These are phyloP conservation scores for Darwinula stevensoni DNA, from an alignment of 2,888 invertebrate genomes.

Conservation along the genomic window DNA sequence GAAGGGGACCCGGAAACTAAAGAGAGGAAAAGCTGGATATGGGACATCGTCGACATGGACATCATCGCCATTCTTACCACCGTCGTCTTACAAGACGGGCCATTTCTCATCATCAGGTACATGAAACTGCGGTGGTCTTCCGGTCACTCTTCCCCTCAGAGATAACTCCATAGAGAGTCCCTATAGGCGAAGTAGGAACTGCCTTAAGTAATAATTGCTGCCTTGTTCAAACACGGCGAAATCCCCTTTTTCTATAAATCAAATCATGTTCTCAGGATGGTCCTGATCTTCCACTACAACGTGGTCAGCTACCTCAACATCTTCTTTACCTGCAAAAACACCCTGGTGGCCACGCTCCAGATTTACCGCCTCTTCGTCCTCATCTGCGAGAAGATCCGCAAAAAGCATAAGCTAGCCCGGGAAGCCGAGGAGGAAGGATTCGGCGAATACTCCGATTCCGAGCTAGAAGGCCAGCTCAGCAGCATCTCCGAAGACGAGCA, in stretches of 20 bases:
- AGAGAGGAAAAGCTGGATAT: constrained; percentile 6
- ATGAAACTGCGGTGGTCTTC: neutral
- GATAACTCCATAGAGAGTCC: too few relatives aligned
- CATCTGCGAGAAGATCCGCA: too few relatives aligned
- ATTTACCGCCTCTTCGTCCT: constrained; percentile 9
- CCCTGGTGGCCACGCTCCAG: constrained; percentile 8
- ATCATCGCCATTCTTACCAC: constrained; percentile 19
- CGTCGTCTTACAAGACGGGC: constrained; percentile 19
- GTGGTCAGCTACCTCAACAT: constrained; percentile 14
- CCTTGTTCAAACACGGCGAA: too few relatives aligned
- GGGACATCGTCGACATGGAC: constrained; percentile 12
- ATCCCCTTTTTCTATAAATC: too few relatives aligned
- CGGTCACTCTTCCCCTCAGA: too few relatives aligned
- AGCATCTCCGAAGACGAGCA: too few relatives aligned
- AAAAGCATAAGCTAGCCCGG: too few relatives aligned
- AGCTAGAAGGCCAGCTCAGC: too few relatives aligned
- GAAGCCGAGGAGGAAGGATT: too few relatives aligned
- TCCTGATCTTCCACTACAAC: constrained; percentile 11
- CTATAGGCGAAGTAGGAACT: too few relatives aligned
- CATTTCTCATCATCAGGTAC: constrained; percentile 15
- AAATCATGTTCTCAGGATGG: constrained; percentile 11
- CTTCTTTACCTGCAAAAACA: constrained; percentile 13
- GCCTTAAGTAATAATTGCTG: too few relatives aligned
- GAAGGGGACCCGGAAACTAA: neutral
- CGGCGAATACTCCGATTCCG: too few relatives aligned